Conservation (phyloP, 1,140 invertebrate species). For the silkworm (Bombyx mori) region DNA sequence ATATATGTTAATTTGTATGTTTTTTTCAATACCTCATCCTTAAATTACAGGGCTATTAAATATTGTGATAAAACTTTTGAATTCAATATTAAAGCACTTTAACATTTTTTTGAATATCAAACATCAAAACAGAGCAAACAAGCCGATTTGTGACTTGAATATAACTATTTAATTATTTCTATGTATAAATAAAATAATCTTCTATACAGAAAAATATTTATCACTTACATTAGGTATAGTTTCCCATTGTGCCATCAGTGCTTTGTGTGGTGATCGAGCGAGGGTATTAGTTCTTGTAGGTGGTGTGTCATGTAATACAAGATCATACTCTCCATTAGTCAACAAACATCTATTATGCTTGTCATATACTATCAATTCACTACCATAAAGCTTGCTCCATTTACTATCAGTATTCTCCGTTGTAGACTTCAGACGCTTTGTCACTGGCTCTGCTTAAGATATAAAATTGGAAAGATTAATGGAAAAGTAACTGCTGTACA, state of each 20-base stretch:
- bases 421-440: constrained; percentile 56
- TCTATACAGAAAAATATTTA: constrained; percentile 1
- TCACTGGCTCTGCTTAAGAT: constrained; percentile 33
- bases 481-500: too few relatives aligned
- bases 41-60: too few relatives aligned
- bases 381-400: constrained; percentile 81
- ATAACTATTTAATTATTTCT: too few relatives aligned
- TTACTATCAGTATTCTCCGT: constrained; percentile 55
- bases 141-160: too few relatives aligned
- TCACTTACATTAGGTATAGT: constrained; percentile 79
- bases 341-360: constrained; percentile 89
- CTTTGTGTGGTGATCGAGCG: constrained; percentile 63
- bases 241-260: constrained; percentile 79
- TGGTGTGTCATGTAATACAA: constrained; percentile 83
- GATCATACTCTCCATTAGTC: constrained; percentile 91
- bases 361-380: constrained; percentile 92
- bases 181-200: background rate
- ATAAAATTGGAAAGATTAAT: too few relatives aligned
- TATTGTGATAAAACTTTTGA: too few relatives aligned
- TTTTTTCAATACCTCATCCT: too few relatives aligned
- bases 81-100: too few relatives aligned
- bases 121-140: background rate
- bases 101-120: background rate
- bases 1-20: too few relatives aligned
- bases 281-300: constrained; percentile 59